Conservation (phyloP, 2,797 vertebrate genomes). For the Philypnodon macrostomus region DNA sequence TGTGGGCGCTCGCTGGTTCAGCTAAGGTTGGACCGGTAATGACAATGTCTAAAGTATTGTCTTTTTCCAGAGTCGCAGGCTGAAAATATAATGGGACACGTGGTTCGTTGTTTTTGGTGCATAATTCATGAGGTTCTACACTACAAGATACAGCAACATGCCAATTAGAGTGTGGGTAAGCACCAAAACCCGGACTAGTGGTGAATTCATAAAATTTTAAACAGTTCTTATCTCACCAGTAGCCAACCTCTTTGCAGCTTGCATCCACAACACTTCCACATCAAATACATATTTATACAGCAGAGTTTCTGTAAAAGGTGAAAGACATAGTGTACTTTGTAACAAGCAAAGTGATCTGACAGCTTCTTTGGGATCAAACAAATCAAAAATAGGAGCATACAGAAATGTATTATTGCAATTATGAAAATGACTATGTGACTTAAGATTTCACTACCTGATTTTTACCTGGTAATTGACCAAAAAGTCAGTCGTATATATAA, state of each 20-base stretch:
- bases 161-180: constrained; percentile 74
- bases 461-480: too few relatives aligned
- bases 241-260: constrained; percentile 27
- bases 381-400: too few relatives aligned
- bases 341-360: constrained; percentile 22
- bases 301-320: constrained; percentile 52
- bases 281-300: constrained; percentile 70
- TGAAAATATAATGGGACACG: constrained; percentile 70
- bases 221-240: constrained; percentile 54
- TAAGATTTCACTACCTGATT: too few relatives aligned
- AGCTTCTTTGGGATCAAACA: constrained; percentile 26
- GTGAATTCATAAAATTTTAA: constrained; percentile 77
- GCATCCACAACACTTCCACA: constrained; percentile 39
- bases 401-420: too few relatives aligned
- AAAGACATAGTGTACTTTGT: constrained; percentile 52
- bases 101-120: constrained; percentile 72
- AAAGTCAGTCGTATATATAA: too few relatives aligned
- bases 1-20: constrained; percentile 28
- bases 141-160: constrained; percentile 66
- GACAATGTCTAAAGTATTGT: constrained; percentile 65
- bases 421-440: too few relatives aligned
- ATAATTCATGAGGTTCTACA: constrained; percentile 76
- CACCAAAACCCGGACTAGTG: constrained; percentile 62
- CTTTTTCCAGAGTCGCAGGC: constrained; percentile 56
- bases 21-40: constrained; percentile 49